Percentiles rank a stretch among this genome's conserved stretches.
Conservation (phyloP, 2,888 invertebrate genomes). For the Embidobia sp. region DNA sequence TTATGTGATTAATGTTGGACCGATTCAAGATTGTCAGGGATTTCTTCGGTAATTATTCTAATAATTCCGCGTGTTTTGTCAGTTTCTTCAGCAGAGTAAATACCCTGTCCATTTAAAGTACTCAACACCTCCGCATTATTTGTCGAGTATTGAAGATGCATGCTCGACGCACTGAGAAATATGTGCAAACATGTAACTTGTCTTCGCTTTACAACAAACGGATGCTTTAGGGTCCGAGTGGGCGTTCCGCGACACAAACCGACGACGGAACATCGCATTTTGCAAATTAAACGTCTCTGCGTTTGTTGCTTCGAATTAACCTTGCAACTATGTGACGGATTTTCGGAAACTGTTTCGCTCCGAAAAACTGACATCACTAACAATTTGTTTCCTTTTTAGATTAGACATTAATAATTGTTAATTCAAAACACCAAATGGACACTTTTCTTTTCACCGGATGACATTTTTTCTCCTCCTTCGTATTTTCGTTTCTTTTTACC, state of each 20-base stretch:
- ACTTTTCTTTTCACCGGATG: too few species aligned
- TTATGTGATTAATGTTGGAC: neutral
- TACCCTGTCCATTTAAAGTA: conserved; percentile 36
- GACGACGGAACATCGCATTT: conserved; percentile 45
- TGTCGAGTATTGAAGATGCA: conserved; percentile 53
- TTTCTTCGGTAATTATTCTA: conserved; percentile 18
- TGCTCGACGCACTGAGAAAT: conserved; percentile 46
- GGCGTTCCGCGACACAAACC: conserved; percentile 50
- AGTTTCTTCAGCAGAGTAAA: conserved; percentile 37
- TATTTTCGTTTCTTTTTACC: too few species aligned
- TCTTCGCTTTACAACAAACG: conserved; percentile 57
- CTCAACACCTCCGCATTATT: conserved; percentile 59
- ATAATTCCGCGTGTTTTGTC: conserved; percentile 19
- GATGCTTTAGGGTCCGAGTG: conserved; percentile 48
- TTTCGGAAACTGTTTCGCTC: too few species aligned
- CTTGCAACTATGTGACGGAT: conserved; percentile 1
- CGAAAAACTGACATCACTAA: too few species aligned
- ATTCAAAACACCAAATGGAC: too few species aligned
- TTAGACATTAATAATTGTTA: too few species aligned
- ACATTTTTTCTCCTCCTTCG: too few species aligned
- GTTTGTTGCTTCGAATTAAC: conserved; percentile 42
- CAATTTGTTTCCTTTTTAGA: too few species aligned
- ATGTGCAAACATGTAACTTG: conserved; percentile 59
- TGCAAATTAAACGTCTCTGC: conserved; percentile 37
- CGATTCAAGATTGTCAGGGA: neutral